These are phyloP conservation scores for Orthonychiurus folsomi DNA, from an alignment of 2,888 invertebrate species.

Conservation along the genomic window DNA sequence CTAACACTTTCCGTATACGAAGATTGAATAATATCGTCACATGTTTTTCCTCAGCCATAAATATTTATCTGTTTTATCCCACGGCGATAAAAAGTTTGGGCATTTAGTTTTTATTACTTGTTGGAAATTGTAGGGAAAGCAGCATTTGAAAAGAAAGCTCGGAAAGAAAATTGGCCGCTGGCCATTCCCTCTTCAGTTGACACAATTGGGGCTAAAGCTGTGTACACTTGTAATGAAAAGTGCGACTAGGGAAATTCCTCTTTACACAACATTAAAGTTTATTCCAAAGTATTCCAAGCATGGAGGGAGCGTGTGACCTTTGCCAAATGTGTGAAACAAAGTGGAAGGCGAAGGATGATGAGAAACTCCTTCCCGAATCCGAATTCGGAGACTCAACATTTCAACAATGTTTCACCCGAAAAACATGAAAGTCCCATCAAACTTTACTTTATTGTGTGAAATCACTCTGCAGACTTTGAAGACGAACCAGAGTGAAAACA, in stretches of 20 bases:
- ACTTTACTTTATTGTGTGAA: not conserved
- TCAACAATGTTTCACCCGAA: not conserved
- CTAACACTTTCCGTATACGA: too few species aligned
- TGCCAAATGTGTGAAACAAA: not conserved
- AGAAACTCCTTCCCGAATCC: not conserved
- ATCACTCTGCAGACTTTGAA: not conserved
- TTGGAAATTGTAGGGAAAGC: too few species aligned
- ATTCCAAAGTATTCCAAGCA: too few species aligned
- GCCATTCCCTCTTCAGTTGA: not conserved
- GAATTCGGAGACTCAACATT: too few species aligned
- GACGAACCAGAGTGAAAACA: not conserved
- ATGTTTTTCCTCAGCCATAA: too few species aligned
- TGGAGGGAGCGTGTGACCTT: not conserved
- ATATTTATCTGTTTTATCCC: too few species aligned
- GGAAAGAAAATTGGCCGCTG: not conserved
- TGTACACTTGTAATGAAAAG: not conserved
- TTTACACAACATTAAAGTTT: too few species aligned
- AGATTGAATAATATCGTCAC: too few species aligned
- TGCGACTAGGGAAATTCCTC: too few species aligned
- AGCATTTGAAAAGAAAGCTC: not conserved
- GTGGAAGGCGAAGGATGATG: not conserved
- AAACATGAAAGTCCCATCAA: not conserved
- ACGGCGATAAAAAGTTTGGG: not conserved
- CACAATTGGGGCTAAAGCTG: not conserved
- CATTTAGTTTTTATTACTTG: not conserved